A percentile compares a stretch with the other conserved stretches of the same genome.
phyloP scores from a whole-genome alignment of 2,113 vertebrate genomes.

The Crotalus helleri region DNA sequence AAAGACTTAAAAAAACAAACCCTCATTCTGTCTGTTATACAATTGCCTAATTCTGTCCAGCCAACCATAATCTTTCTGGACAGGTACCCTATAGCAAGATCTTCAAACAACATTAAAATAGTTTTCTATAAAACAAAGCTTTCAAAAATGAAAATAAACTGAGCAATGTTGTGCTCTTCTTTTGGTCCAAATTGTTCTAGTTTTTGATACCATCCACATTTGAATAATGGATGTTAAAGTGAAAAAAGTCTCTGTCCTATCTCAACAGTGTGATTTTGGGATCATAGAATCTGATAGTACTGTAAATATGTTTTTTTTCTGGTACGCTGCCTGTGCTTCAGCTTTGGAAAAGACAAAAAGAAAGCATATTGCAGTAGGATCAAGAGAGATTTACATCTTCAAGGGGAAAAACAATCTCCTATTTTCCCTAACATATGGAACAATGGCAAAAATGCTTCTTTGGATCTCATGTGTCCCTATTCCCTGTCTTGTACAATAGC shows the following conservation, averaged over 20 bases:
- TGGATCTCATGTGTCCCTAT: neutral
- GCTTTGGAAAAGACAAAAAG: neutral
- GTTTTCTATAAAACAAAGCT: slow-evolving; percentile 38
- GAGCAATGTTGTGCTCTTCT: neutral
- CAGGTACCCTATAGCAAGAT: slow-evolving; percentile 51
- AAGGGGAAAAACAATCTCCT: neutral
- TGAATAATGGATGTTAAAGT: slow-evolving; percentile 5
- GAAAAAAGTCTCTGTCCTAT: neutral
- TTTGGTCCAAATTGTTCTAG: neutral
- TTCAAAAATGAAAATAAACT: neutral
- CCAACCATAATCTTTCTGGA: slow-evolving; percentile 39
- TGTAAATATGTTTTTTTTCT: neutral
- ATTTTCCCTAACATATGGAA: neutral
- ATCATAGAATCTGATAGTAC: neutral
- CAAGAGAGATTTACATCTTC: neutral
- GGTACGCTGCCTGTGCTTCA: neutral
- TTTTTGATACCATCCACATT: slow-evolving; percentile 29
- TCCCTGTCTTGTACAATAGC: neutral
- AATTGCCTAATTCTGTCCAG: slow-evolving; percentile 51
- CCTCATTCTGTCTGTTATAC: slow-evolving; percentile 40
- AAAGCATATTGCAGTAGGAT: neutral
- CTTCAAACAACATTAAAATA: slow-evolving; percentile 54
- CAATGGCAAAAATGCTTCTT: neutral
- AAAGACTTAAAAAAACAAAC: slow-evolving; percentile 33
- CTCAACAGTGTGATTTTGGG: neutral